These are phyloP conservation scores for Fregetta grallaria DNA, from an alignment of 2,113 vertebrate genomes.

Conservation along the genomic window DNA sequence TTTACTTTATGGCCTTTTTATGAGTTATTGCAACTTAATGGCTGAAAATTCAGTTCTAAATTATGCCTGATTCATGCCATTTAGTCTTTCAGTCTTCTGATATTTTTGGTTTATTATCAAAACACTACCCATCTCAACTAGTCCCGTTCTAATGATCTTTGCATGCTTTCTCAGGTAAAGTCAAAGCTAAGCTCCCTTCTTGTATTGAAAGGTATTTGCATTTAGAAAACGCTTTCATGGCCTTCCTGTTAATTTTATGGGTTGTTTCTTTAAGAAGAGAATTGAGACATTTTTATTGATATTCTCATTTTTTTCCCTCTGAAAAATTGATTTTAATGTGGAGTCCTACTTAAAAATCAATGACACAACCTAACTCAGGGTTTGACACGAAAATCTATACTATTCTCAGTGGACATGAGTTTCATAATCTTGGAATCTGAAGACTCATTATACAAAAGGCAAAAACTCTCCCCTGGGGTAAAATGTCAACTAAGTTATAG, in stretches of 20 bases:
- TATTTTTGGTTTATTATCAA: not conserved
- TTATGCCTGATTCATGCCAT: not conserved
- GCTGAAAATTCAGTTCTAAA: not conserved
- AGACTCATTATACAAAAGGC: not conserved
- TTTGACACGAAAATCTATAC: slow-evolving; percentile 34
- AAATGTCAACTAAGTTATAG: not conserved
- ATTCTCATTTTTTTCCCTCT: slow-evolving; percentile 1
- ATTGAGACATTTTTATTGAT: slow-evolving; percentile 32
- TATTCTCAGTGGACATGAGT: not conserved
- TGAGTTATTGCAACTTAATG: not conserved
- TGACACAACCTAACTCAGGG: not conserved
- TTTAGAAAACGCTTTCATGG: not conserved
- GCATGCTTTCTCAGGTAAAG: not conserved
- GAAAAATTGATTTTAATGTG: slow-evolving; percentile 41
- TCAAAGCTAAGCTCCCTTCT: not conserved
- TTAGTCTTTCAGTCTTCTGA: not conserved
- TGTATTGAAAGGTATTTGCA: not conserved
- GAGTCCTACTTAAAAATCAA: slow-evolving; percentile 51
- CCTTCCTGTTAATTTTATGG: not conserved
- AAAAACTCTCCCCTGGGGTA: not conserved
- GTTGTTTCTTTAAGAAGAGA: not conserved
- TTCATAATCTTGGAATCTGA: not conserved
- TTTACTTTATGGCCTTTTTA: not conserved
- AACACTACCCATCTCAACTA: not conserved
- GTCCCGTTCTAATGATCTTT: not conserved